These are phyloP conservation scores for Eurois occulta DNA, from an alignment of 2,888 invertebrate species.

Conservation along the genomic window DNA sequence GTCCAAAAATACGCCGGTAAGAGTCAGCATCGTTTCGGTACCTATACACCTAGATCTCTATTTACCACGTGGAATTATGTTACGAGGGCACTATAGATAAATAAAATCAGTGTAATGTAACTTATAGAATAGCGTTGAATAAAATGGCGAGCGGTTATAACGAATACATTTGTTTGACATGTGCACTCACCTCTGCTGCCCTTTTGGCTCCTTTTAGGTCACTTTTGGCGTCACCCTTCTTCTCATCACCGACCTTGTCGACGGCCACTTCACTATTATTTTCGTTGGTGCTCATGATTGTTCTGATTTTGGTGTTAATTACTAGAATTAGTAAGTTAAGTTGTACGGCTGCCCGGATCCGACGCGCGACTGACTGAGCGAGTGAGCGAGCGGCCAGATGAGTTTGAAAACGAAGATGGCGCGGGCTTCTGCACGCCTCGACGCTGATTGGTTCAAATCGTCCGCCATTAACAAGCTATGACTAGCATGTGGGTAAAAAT, in stretches of 20 bases:
- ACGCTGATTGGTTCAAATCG: conserved; percentile 82
- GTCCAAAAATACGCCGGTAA: conserved; percentile 88
- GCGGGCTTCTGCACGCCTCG: conserved; percentile 90
- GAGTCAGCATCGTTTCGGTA: conserved; percentile 65
- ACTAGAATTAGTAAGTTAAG: conserved; percentile 79
- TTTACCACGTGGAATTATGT: conserved; percentile 78
- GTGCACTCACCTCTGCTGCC: conserved; percentile 95
- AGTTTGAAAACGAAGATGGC: conserved; percentile 96
- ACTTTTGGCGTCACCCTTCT: conserved; percentile 93
- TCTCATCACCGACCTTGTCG: conserved; percentile 95
- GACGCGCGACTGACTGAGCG: conserved; percentile 90
- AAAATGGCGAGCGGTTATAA: conserved; percentile 90
- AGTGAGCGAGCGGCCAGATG: conserved; percentile 88
- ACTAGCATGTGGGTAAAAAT: conserved; percentile 83
- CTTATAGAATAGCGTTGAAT: conserved; percentile 82
- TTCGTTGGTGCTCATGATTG: conserved; percentile 92
- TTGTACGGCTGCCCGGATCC: conserved; percentile 91
- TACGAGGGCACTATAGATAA: conserved; percentile 55
- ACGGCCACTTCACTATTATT: conserved; percentile 96
- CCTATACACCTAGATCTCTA: conserved; percentile 58
- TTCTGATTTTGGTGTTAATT: conserved; percentile 87
- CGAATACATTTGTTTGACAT: conserved; percentile 87
- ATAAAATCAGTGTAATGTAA: conserved; percentile 69
- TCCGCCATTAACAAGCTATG: conserved; percentile 84
- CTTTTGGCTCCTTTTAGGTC: conserved; percentile 96